Evolutionary conservation across 2,113 vertebrate genomes (phyloP), one percentile per base, ranked within the genome.

Genomic region (Gallinago paraguaiae): DNA sequence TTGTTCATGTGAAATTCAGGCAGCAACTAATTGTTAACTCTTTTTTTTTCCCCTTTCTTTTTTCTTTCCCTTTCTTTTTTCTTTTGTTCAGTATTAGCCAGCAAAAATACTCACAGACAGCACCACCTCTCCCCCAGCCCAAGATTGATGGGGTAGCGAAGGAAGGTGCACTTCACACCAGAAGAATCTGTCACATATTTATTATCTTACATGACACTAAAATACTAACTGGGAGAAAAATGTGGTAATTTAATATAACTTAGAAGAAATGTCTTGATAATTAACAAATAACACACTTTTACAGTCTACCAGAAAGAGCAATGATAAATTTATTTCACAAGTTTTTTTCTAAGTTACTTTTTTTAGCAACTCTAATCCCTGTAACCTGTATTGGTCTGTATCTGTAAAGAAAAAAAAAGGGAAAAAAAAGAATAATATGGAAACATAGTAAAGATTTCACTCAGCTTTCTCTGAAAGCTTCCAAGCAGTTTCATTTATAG

Each of bases 261-360:
- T 74, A 75, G n/a, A 96, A 82, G 43, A 93, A 96, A 70, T 75
- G 18, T 63, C 67, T 89, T 92, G n/a, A 90, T 88, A 93, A 95
- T 96, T 93, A 95, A 84, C 35, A 92, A 93, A 88, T 85, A 61
- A 72, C 3, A 39, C 53, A 14, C 54, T 90, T 82, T 88, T 48
- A 53, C 15, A 83, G n/a, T 71, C 46, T 90, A 70, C 76, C 72
- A 94, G 86, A 57, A 91, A 92, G 22, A 77, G 17, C 41, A 56
- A 43, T 80, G 37, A 24, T 35, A 90, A 63, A 94, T 92, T 91
- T 90, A 91, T 88, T 95, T 95, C 68, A 92, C 12, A 19, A 7
- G 1, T 4, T 77, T 75, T 76, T 83, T 68, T 78, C 22, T 53
- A 69, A 53, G 30, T 91, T 86, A 87, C 25, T 93, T 92, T 41